Percentiles rank a stretch among this genome's conserved stretches.
These are phyloP conservation scores for Mus minutoides DNA, from an alignment of 2,797 vertebrate species.

Conservation along the genomic window DNA sequence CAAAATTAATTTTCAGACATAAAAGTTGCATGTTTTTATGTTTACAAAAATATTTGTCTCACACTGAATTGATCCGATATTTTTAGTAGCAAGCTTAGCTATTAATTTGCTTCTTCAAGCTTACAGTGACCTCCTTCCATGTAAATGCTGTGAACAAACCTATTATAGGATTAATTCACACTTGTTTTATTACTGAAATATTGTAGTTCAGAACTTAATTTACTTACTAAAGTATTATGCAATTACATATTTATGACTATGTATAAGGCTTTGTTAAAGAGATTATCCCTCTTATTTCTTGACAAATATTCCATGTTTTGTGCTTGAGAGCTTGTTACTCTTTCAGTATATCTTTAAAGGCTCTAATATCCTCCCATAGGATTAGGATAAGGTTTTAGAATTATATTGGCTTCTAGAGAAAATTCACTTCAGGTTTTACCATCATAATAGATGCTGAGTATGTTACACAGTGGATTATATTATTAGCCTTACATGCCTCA, in stretches of 20 bases:
- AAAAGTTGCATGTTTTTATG: constrained; percentile 17
- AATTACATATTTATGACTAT: background rate
- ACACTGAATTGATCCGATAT: constrained; percentile 11
- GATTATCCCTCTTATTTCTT: constrained; percentile 13
- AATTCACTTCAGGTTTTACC: background rate
- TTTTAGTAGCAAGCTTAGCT: constrained; percentile 32
- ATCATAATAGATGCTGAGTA: background rate
- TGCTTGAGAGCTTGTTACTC: background rate
- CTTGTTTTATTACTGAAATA: constrained; percentile 44
- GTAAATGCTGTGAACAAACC: background rate
- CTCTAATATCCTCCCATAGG: background rate
- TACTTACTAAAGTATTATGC: constrained; percentile 18
- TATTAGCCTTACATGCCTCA: background rate
- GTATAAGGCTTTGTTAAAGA: background rate
- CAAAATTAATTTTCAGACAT: background rate
- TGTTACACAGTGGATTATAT: background rate
- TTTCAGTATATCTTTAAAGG: background rate
- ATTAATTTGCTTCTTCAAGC: constrained; percentile 37
- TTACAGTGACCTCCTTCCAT: background rate
- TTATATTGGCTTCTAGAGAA: background rate
- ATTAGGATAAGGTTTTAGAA: constrained; percentile 29
- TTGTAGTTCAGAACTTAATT: constrained; percentile 59
- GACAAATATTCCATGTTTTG: constrained; percentile 14
- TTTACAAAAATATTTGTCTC: background rate
- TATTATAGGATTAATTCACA: constrained; percentile 33